Percentiles rank a stretch among this genome's conserved stretches.
These are phyloP conservation scores for Sogatella furcifera DNA, from an alignment of 1,140 invertebrate species.

Conservation along the genomic window DNA sequence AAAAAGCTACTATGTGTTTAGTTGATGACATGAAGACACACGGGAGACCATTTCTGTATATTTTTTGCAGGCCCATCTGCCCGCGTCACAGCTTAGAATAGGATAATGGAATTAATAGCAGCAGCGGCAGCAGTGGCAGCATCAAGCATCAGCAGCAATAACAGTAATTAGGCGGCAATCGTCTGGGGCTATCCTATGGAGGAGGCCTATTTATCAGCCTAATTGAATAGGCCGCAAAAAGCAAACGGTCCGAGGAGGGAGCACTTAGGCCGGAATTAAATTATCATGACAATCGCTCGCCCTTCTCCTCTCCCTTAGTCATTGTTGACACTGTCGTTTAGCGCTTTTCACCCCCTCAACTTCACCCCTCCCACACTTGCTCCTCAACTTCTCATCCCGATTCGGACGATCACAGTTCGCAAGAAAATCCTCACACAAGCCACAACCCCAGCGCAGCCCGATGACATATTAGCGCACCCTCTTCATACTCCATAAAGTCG, in stretches of 20 bases:
- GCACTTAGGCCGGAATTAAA: neutral
- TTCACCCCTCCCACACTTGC: neutral
- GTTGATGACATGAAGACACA: too few relatives aligned
- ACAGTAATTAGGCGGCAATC: neutral
- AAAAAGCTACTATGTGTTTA: too few relatives aligned
- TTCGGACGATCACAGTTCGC: neutral
- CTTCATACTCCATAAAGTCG: too few relatives aligned
- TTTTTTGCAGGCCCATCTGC: too few relatives aligned
- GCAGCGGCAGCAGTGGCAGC: neutral
- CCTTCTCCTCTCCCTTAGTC: neutral
- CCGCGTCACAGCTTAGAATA: too few relatives aligned
- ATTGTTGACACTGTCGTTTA: slow-evolving; percentile 6
- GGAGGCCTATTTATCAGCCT: neutral
- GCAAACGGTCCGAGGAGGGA: neutral
- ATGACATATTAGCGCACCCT: neutral
- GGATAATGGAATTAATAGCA: too few relatives aligned
- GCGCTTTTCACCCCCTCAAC: neutral
- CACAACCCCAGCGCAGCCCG: neutral
- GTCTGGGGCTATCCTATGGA: neutral
- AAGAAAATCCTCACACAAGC: neutral
- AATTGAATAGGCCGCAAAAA: slow-evolving; percentile 3
- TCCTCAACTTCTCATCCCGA: neutral
- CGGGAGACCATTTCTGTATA: too few relatives aligned
- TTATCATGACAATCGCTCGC: slow-evolving; percentile 3
- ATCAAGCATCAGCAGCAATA: neutral